Evolutionary conservation across 2,113 vertebrate genomes (phyloP).

Genomic region (Pyxicephalus adspersus): DNA sequence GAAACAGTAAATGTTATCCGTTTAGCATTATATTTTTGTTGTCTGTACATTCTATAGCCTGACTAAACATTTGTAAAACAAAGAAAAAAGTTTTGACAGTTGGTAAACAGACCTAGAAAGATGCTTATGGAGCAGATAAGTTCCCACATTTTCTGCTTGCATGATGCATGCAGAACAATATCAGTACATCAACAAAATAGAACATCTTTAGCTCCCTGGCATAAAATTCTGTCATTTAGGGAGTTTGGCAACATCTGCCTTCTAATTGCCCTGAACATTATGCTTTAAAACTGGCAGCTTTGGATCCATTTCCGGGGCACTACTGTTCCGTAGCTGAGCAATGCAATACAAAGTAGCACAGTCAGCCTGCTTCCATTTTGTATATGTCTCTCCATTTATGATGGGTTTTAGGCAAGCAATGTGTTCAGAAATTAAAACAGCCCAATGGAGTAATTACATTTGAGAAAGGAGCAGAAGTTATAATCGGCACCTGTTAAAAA

Average conservation of each 20-base stretch:
- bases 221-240: constrained; percentile 55
- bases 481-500: constrained; percentile 65
- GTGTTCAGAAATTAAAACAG: constrained; percentile 58
- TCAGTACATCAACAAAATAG: constrained; percentile 13
- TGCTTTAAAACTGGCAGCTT: constrained; percentile 60
- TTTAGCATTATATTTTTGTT: no score
- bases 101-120: not conserved
- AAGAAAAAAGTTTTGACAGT: no score
- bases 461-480: constrained; percentile 64
- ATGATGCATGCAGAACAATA: constrained; percentile 17
- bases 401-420: constrained; percentile 60
- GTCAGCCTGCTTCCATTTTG: constrained; percentile 40
- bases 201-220: constrained; percentile 8
- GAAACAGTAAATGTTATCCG: no score
- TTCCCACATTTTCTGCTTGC: constrained; percentile 25
- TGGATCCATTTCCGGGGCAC: constrained; percentile 57
- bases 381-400: constrained; percentile 63
- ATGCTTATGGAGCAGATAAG: constrained; percentile 2
- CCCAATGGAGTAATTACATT: constrained; percentile 58
- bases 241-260: constrained; percentile 59
- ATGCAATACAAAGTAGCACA: constrained; percentile 59
- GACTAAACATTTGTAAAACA: no score
- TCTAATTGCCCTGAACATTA: constrained; percentile 59
- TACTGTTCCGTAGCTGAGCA: constrained; percentile 60
- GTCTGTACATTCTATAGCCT: no score